Base-by-base conservation (phyloP, 2,113 vertebrate species). In the Phalacrocorax carbo region DNA sequence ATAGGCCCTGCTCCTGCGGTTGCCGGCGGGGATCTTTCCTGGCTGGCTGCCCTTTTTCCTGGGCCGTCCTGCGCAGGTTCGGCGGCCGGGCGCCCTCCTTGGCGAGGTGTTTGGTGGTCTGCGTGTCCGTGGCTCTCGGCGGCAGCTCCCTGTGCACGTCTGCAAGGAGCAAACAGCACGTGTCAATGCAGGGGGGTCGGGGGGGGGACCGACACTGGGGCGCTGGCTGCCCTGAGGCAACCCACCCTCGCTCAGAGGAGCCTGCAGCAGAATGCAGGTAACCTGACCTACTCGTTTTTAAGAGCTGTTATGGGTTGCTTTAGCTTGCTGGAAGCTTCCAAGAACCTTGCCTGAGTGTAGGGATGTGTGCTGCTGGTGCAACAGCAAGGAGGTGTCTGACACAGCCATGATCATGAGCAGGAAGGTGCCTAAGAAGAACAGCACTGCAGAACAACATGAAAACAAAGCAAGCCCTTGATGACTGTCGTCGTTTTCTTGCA, bases 401-500 rank as follows among this genome's bases (percentile, higher is more conserved):
- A 98, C 91, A 15, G 98, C 98, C 36, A 98, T 26, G 76, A 98
- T 95, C 97, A 98, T 98, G 76, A 98, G 69, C 71, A 93, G 82
- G 78, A 99, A 98, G 78, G 98, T 88, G 5, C 81, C 90, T 4
- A 96, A 48, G 73, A 98, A 98, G 96, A 98, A 98, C 1, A 29
- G 49, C 51, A 98, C 98, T 99, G 72, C 77, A 80, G 70, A 49
- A 58, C 44, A 70, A 70, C 0, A 89, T 1, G 2, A 19, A 75
- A 89, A 36, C 46, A 90, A 54, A 84, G 29, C 1, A 62, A 82
- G 4, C 48, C 17, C 8, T 23, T 25, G 30, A 8, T 38, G 80
- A 79, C 1, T 23, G 44, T 13, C 44, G 18, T 64, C 0, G 1
- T 44, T 72, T 61, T 48, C 23, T 46, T 44, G 21, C 26, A 30